Evolutionary conservation across 2,888 invertebrate genomes (phyloP), one percentile per base, ranked within the genome.

Genomic region (Escarpia spicata): DNA sequence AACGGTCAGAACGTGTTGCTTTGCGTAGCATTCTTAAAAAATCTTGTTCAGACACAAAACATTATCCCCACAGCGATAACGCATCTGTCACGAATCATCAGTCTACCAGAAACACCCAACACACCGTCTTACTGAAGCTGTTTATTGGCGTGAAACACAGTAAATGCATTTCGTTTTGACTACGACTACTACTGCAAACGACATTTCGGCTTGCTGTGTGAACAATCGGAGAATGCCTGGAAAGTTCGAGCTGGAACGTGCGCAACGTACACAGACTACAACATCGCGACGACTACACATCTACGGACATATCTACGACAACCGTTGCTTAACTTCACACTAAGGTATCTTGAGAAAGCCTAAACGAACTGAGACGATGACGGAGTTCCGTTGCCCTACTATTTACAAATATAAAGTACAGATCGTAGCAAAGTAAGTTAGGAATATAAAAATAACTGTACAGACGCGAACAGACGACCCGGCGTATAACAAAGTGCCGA

Each of bases 311-410:
- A 75, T 26, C 75, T 75, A 75, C 75, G 75, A 75, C 75, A 75
- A 75, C 75, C 75, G 75, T n/a, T 75, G 75, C 75, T 75, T 75
- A 75, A 75, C 75, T 75, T 75, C 75, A 75, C 75, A 75, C 75
- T 75, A 75, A 75, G 3, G 75, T 26, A 75, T 26, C n/a, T 75
- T 26, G 19, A n/a, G 75, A 75, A 75, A 75, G 75, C 75, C 75
- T 75, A 75, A 15, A 75, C 26, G 75, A 75, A 75, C 75, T 26
- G 75, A 75, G 75, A 75, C 75, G 75, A 26, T 26, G 75, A 6
- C 19, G 19, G 75, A 19, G 75, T 75, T 75, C 26, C 26, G 75
- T 75, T 75, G 75, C n/a, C n/a, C 75, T 75, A 75, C 75, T 75
- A 75, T 75, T 75, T 75, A 75, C 75, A 75, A 19, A 26, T 75